phyloP scores from a whole-genome alignment of 2,888 invertebrate genomes.

The Synergus gifuensis region DNA sequence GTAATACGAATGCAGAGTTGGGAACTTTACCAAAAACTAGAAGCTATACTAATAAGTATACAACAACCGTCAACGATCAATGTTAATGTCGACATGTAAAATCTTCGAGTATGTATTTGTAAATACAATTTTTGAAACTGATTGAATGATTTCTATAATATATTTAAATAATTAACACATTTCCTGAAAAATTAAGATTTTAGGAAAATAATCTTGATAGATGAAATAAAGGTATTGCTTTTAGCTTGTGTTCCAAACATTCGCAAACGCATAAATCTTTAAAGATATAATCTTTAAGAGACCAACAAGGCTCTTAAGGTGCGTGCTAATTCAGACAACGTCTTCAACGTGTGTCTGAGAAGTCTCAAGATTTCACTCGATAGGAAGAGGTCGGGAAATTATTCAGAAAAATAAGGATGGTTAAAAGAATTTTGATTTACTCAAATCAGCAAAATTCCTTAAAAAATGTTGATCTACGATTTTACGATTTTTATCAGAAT shows the following conservation, averaged over 20 bases:
- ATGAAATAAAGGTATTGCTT: neutral
- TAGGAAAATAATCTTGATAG: neutral
- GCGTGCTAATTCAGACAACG: neutral
- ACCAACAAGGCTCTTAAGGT: neutral
- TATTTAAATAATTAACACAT: neutral
- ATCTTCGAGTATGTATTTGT: no score
- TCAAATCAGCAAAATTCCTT: neutral
- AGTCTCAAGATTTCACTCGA: neutral
- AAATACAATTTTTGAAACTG: no score
- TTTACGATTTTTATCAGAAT: no score
- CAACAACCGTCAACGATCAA: neutral
- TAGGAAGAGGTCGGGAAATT: no score
- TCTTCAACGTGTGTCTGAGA: neutral
- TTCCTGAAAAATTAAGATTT: neutral
- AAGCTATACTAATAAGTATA: neutral
- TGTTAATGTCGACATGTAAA: no score
- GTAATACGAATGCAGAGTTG: neutral
- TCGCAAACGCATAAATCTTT: neutral
- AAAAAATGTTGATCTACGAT: no score
- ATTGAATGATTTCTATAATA: no score
- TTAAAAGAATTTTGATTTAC: neutral
- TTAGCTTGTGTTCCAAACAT: neutral
- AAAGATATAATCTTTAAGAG: slow-evolving; percentile 1
- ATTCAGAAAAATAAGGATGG: neutral
- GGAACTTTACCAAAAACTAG: neutral